phyloP scores from a whole-genome alignment of 2,888 invertebrate genomes.

The Eupithecia centaureata region DNA sequence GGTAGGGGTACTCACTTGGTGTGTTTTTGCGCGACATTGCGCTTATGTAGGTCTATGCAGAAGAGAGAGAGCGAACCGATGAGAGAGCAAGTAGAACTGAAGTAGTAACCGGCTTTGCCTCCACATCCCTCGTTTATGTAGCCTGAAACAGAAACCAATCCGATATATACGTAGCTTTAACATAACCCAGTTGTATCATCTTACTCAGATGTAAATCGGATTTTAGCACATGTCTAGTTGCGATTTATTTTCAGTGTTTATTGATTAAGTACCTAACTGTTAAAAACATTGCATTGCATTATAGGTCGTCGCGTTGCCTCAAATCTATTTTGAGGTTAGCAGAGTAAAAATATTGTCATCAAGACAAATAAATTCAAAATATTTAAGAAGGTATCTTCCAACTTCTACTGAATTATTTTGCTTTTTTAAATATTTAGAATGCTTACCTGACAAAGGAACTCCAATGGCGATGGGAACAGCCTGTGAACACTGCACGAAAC shows the following conservation, averaged over 20 bases:
- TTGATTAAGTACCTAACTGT: neutral
- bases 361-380: no score
- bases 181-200: no score
- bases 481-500: conserved; percentile 94
- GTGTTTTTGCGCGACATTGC: conserved; percentile 89
- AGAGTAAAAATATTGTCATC: neutral
- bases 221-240: neutral
- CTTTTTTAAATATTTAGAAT: neutral
- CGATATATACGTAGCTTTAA: no score
- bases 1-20: conserved; percentile 69
- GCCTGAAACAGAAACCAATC: conserved; percentile 76
- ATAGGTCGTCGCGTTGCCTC: no score
- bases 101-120: conserved; percentile 92
- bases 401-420: neutral
- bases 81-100: conserved; percentile 91
- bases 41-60: conserved; percentile 90
- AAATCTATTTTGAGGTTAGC: no score
- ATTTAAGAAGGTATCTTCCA: no score
- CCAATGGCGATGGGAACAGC: conserved; percentile 93
- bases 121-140: conserved; percentile 92
- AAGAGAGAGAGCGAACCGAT: conserved; percentile 90
- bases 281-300: no score
- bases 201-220: neutral
- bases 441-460: conserved; percentile 90
- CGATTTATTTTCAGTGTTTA: neutral